These are phyloP conservation scores for Aegithalos caudatus DNA, from an alignment of 2,113 vertebrate genomes.

Conservation along the genomic window DNA sequence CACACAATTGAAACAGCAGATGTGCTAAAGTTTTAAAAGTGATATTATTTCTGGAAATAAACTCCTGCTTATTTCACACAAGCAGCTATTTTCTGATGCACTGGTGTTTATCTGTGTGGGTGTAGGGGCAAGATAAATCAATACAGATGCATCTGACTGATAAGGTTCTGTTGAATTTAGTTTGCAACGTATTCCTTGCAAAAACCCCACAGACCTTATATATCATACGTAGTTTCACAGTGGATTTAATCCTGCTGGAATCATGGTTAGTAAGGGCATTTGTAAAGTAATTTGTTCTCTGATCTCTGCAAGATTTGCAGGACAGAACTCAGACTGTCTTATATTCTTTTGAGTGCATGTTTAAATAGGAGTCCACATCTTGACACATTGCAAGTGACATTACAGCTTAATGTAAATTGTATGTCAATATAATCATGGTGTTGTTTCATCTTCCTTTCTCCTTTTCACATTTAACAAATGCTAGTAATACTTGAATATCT, in stretches of 20 bases:
- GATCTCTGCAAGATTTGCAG: not conserved
- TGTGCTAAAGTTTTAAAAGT: not conserved
- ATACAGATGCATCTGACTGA: not conserved
- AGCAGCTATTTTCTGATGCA: not conserved
- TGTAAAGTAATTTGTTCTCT: not conserved
- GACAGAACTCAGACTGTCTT: not conserved
- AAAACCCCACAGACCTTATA: not conserved
- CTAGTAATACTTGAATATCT: not conserved
- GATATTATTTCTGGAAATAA: not conserved
- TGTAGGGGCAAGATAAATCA: not conserved
- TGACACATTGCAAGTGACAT: not conserved
- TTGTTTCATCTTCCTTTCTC: not conserved
- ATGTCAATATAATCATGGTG: not conserved
- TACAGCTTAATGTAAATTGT: not conserved
- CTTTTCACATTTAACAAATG: not conserved
- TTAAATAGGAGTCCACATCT: not conserved
- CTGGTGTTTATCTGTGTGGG: not conserved
- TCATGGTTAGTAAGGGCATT: not conserved
- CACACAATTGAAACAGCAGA: not conserved
- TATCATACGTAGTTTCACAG: not conserved
- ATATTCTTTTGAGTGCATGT: not conserved
- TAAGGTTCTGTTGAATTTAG: not conserved
- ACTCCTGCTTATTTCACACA: not conserved
- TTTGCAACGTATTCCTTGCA: not conserved
- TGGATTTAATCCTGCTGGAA: not conserved